Conservation (phyloP, 30 jellyfish, hydroid and myxozoan species). For the Chironex yamaguchii region DNA sequence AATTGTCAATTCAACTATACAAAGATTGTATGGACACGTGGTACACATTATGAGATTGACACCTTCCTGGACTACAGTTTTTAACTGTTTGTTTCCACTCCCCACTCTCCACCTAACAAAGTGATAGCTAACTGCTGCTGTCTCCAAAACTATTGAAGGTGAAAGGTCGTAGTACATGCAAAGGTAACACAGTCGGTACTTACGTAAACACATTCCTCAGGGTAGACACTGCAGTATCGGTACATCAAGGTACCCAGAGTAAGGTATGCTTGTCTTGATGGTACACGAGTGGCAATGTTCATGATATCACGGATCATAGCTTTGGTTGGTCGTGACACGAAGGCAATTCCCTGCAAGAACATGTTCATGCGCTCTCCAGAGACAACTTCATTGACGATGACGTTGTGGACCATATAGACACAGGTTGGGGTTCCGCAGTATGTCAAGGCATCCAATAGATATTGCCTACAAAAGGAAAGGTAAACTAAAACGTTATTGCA, state of each 20-base stretch:
- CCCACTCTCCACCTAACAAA: too few species aligned
- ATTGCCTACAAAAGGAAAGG: constrained; percentile 73
- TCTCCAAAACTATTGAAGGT: too few species aligned
- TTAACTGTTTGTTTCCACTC: too few species aligned
- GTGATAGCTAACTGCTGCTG: too few species aligned
- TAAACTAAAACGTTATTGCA: too few species aligned
- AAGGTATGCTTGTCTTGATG: constrained; percentile 94
- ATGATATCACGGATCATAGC: constrained; percentile 90
- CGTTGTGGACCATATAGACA: constrained; percentile 90
- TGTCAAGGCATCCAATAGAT: constrained; percentile 96
- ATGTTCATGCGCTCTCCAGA: constrained; percentile 95
- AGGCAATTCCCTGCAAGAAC: constrained; percentile 95
- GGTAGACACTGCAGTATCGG: constrained; percentile 89
- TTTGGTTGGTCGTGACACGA: constrained; percentile 90
- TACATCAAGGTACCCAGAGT: constrained; percentile 92
- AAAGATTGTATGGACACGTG: too few species aligned
- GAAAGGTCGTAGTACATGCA: too few species aligned
- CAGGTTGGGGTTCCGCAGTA: constrained; percentile 99
- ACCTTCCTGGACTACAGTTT: too few species aligned
- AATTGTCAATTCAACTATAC: too few species aligned
- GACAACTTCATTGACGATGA: constrained; percentile 76
- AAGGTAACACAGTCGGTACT: constrained; percentile 1
- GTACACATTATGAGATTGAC: too few species aligned
- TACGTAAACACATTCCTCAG: constrained; percentile 87
- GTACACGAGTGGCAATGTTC: constrained; percentile 76